Conservation (phyloP, 2,888 invertebrate species). For the Thymelicus lineola region DNA sequence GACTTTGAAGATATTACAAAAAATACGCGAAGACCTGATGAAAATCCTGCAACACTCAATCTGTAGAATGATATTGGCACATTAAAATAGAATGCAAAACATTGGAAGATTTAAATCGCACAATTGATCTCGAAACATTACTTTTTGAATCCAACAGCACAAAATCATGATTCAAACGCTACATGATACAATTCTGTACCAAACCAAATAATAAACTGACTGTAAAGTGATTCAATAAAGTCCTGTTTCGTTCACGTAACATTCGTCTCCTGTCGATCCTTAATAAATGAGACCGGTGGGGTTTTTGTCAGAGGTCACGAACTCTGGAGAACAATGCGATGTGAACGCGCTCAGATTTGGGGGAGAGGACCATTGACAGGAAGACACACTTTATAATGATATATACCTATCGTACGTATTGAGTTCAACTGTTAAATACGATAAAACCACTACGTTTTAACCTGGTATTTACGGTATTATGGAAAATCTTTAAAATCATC, state of each 20-base stretch:
- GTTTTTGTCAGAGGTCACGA: slow-evolving; percentile 32
- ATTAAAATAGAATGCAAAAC: neutral
- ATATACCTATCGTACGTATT: neutral
- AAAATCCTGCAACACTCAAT: too few relatives aligned
- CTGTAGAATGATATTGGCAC: too few relatives aligned
- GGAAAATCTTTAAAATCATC: neutral
- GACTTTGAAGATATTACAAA: too few relatives aligned
- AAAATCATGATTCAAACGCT: neutral
- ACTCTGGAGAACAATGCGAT: slow-evolving; percentile 17
- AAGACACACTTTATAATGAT: slow-evolving; percentile 3
- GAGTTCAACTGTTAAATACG: neutral
- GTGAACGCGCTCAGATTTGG: slow-evolving; percentile 19
- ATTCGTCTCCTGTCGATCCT: slow-evolving; percentile 43
- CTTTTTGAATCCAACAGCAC: neutral
- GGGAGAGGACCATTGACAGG: slow-evolving; percentile 27
- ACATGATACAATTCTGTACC: neutral
- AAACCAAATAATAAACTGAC: neutral
- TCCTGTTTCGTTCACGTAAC: neutral
- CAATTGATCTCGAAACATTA: neutral
- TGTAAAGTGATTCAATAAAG: slow-evolving; percentile 1
- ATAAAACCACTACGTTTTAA: too few relatives aligned
- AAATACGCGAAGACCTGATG: too few relatives aligned
- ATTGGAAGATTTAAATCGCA: neutral
- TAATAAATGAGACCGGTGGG: slow-evolving; percentile 44
- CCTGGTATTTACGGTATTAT: too few relatives aligned